Evolutionary conservation across 2,888 invertebrate species (phyloP), one percentile per base, ranked within the genome.

Genomic region (Apodemia zela): DNA sequence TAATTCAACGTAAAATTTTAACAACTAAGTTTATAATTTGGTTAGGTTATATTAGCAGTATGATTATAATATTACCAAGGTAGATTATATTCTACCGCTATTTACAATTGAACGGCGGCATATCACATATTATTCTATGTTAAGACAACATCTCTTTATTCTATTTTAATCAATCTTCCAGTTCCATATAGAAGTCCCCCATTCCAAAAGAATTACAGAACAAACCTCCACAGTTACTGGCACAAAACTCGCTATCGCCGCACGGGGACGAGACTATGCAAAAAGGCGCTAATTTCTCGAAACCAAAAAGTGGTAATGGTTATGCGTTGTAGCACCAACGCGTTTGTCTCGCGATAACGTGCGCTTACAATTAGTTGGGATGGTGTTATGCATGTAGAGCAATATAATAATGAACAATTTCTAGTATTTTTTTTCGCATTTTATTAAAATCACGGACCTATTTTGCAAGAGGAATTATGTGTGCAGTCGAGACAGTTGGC

Each of bases 281-380:
- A 91, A 91, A 91, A 91, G 89, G 85, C 90, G 89, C 89, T 91
- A 90, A 91, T 91, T 87, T 85, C 80, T 73, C 82, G 85, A 87
- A 87, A 88, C 90, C 89, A 87, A 89, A 89, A 87, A 89, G 85
- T 87, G 85, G 85, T 87, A 91, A 91, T 85, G 89, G 89, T 91
- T 91, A 91, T 91, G 90, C 89, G 89, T 87, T 85, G 87, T 83
- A 82, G 82, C 80, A 79, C 82, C 81, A 84, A 80, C 87, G 81
- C 90, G 89, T 90, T 91, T 91, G 89, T 90, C 89, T 91, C 89
- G 84, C 87, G 90, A 91, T 91, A 91, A 89, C 88, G 90, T 81
- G 84, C 89, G 87, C 89, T 89, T 87, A 88, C 89, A 89, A 90
- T 91, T 90, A 91, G 87, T 84, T 72, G 66, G 87, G 84, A 84